Percentiles rank a stretch among this genome's conserved stretches.
Conservation (phyloP, 2,113 vertebrate species). For the Labeo catla region DNA sequence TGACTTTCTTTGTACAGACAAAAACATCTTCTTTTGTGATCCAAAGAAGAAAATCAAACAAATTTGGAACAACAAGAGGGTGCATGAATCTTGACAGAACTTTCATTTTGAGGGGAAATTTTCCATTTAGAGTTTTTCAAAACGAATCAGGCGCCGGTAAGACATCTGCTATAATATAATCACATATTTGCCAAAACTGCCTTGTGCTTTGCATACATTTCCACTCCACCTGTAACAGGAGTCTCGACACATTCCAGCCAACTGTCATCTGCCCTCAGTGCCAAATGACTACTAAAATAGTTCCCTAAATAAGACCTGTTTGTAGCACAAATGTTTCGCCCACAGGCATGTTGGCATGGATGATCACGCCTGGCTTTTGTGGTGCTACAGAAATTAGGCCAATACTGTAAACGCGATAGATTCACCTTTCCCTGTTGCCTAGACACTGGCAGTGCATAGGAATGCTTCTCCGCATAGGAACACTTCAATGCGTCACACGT, state of each 20-base stretch:
- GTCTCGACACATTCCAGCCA: not conserved
- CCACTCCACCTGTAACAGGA: not conserved
- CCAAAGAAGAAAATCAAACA: not conserved
- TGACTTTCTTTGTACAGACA: too few species aligned
- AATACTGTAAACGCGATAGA: conserved; percentile 42
- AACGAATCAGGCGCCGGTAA: too few species aligned
- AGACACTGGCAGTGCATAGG: conserved; percentile 27
- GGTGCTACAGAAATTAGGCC: conserved; percentile 30
- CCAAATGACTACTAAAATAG: conserved; percentile 11
- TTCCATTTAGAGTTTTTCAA: not conserved
- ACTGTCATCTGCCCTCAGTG: not conserved
- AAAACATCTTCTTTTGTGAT: too few species aligned
- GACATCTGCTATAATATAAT: not conserved
- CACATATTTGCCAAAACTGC: too few species aligned
- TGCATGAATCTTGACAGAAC: not conserved
- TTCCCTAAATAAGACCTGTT: not conserved
- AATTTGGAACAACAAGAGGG: not conserved
- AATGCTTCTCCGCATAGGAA: not conserved
- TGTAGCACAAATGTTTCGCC: not conserved
- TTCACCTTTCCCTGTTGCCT: conserved; percentile 48
- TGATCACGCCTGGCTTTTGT: not conserved
- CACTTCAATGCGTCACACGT: conserved; percentile 15
- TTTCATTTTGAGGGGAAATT: not conserved
- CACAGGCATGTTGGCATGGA: not conserved
- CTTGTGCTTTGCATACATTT: not conserved